phyloP scores from a whole-genome alignment of 2,113 vertebrate genomes.

The Brachyhypopomus occidentalis region DNA sequence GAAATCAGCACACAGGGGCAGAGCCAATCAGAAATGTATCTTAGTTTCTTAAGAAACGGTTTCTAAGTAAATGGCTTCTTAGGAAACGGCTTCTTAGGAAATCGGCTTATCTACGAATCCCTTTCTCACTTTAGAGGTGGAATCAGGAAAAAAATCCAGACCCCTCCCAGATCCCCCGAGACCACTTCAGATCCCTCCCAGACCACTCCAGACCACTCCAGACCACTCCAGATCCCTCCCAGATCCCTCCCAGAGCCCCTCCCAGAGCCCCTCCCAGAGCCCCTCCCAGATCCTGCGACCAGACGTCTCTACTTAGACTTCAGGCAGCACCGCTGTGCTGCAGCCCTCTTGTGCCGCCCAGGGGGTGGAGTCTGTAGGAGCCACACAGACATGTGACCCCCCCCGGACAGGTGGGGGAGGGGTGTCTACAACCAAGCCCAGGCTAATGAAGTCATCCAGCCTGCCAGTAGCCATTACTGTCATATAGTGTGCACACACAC shows the following conservation, averaged over 20 bases:
- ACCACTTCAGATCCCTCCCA: no score
- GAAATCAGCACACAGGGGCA: not conserved
- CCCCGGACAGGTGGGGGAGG: constrained; percentile 53
- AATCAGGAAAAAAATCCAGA: no score
- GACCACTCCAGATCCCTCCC: no score
- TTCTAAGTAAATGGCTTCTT: no score
- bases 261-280: constrained; percentile 26
- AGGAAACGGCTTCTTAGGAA: no score
- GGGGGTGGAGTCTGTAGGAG: constrained; percentile 39
- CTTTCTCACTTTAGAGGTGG: no score
- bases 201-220: no score
- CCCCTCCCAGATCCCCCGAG: no score
- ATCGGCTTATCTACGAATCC: no score
- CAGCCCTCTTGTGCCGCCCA: not conserved
- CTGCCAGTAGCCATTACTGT: constrained; percentile 62
- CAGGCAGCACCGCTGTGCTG: not conserved
- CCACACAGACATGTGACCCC: constrained; percentile 43
- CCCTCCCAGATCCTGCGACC: constrained; percentile 16
- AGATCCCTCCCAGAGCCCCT: not conserved
- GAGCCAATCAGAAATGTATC: not conserved
- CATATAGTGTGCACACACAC: constrained; percentile 53
- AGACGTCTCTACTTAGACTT: not conserved
- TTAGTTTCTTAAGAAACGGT: no score
- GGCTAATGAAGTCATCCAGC: constrained; percentile 63
- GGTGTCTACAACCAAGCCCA: constrained; percentile 63